Conservation (phyloP, 2,113 vertebrate species). For the Orthonyx spaldingii region DNA sequence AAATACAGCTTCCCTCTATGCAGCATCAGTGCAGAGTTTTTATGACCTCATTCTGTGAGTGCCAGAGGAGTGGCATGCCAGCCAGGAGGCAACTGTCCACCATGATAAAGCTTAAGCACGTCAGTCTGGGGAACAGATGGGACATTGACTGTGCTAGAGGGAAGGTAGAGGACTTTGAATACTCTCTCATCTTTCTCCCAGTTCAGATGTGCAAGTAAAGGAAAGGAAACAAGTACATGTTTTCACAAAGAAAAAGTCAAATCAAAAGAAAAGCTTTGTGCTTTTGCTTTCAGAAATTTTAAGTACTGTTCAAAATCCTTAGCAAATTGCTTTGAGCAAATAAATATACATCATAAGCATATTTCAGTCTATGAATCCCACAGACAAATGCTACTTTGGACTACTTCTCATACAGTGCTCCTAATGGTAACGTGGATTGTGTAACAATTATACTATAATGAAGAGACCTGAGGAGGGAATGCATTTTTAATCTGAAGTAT, state of each 20-base stretch:
- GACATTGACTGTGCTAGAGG: background rate
- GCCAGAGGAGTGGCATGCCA: background rate
- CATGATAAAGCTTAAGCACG: background rate
- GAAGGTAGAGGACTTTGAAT: background rate
- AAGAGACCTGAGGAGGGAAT: background rate
- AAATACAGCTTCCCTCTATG: background rate
- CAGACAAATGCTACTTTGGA: background rate
- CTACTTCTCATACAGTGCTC: background rate
- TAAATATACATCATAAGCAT: background rate
- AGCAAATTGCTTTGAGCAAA: background rate
- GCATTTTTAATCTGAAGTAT: conserved; percentile 4
- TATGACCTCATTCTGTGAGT: background rate
- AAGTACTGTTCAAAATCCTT: background rate
- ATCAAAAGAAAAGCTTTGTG: background rate
- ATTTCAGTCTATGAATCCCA: background rate
- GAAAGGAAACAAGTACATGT: background rate
- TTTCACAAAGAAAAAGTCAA: background rate
- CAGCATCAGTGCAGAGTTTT: background rate
- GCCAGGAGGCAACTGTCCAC: background rate
- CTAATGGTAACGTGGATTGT: background rate
- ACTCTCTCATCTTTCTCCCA: background rate
- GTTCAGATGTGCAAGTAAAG: background rate
- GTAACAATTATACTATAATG: background rate
- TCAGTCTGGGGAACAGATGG: background rate
- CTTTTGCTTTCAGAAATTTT: background rate